A percentile compares a stretch with the other conserved stretches of the same genome.
phyloP scores from a whole-genome alignment of 30 jellyfish, hydroid and myxozoan species.

The Aurelia aurita complex sp. Pacific region DNA sequence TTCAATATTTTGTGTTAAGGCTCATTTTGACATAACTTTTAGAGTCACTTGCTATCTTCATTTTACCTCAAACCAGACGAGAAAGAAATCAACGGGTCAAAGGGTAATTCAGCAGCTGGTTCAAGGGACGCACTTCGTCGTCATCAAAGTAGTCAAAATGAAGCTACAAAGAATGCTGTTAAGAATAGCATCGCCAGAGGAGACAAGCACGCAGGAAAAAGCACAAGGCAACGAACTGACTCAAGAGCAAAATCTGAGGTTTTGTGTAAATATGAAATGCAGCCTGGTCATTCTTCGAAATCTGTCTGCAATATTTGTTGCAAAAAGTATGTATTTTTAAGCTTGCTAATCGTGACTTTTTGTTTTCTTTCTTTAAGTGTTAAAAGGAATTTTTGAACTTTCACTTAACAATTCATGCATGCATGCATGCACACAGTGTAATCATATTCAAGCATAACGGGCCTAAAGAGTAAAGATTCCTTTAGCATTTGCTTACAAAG shows the following conservation, averaged over 20 bases:
- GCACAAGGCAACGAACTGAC: constrained; percentile 18
- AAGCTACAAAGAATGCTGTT: constrained; percentile 2
- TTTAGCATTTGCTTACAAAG: too few species aligned
- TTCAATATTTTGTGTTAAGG: too few species aligned
- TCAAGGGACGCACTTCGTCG: constrained; percentile 5
- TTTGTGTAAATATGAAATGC: constrained; percentile 49
- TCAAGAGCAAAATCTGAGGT: constrained; percentile 23
- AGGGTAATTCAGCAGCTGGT: not conserved
- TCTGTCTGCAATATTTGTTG: constrained; percentile 62
- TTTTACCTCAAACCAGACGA: not conserved
- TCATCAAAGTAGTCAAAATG: constrained; percentile 6
- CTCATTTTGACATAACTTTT: too few species aligned
- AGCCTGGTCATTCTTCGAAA: constrained; percentile 60
- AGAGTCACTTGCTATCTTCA: too few species aligned
- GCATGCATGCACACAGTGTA: too few species aligned
- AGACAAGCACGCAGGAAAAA: constrained; percentile 19
- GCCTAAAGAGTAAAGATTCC: too few species aligned
- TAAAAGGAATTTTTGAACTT: too few species aligned
- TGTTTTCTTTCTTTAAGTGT: too few species aligned
- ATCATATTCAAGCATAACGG: too few species aligned
- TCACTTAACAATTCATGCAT: too few species aligned
- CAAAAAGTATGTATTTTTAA: constrained; percentile 18
- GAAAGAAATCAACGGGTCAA: not conserved
- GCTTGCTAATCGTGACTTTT: too few species aligned
- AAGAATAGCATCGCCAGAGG: constrained; percentile 47